Conservation (phyloP, 1,140 invertebrate genomes). For the Oryzaephilus surinamensis region DNA sequence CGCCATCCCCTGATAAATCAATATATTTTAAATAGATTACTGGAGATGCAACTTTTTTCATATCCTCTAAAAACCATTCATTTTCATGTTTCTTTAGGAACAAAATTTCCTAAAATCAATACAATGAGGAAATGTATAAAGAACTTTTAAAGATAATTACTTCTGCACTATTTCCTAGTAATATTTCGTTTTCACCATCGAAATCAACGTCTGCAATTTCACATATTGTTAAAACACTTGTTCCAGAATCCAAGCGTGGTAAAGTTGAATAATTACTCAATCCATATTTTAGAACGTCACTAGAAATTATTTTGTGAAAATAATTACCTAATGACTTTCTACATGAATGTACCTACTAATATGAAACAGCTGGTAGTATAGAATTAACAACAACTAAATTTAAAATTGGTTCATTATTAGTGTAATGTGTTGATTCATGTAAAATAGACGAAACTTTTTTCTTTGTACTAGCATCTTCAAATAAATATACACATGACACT, state of each 20-base stretch:
- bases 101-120: constrained; percentile 43
- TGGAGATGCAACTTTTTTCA: constrained; percentile 48
- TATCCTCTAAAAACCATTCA: constrained; percentile 39
- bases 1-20: constrained; percentile 59
- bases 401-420: constrained; percentile 27
- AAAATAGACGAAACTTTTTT: no score
- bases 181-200: constrained; percentile 59
- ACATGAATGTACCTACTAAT: constrained; percentile 38
- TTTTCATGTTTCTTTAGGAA: constrained; percentile 41
- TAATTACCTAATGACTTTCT: background rate
- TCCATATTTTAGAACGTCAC: constrained; percentile 47
- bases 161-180: constrained; percentile 59
- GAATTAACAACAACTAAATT: constrained; percentile 51
- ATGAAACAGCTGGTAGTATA: constrained; percentile 46
- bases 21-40: constrained; percentile 50
- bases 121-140: constrained; percentile 1
- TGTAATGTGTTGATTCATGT: no score
- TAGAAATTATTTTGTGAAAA: constrained; percentile 35
- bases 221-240: constrained; percentile 47
- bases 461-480: constrained; percentile 3
- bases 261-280: constrained; percentile 42
- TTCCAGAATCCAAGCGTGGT: constrained; percentile 42
- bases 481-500: constrained; percentile 47
- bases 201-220: constrained; percentile 60
- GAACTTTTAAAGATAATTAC: constrained; percentile 27